Percentiles rank a stretch among this genome's conserved stretches.
Conservation (phyloP, 2,888 invertebrate species). For the Leptinotarsa peninsularis region DNA sequence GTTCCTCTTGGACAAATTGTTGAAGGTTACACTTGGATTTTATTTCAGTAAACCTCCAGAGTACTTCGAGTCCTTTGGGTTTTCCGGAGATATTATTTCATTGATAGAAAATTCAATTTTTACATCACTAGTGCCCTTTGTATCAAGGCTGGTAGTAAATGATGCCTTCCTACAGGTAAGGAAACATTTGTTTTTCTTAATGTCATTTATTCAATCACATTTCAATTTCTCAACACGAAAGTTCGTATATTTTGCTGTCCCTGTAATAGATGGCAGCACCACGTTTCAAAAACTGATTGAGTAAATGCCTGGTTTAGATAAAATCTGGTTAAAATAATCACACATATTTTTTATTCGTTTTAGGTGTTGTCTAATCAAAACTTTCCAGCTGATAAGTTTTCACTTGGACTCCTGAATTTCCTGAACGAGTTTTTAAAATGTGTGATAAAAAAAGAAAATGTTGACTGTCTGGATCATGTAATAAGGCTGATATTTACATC, state of each 20-base stretch:
- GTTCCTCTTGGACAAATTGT: neutral
- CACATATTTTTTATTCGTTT: neutral
- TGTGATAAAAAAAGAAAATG: slow-evolving; percentile 22
- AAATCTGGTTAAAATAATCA: neutral
- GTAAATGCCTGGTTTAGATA: too few relatives aligned
- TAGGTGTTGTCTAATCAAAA: neutral
- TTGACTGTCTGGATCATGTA: slow-evolving; percentile 13
- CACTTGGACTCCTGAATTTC: slow-evolving; percentile 36
- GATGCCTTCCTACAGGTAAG: slow-evolving; percentile 30
- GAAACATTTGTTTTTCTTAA: neutral
- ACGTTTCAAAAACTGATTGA: too few relatives aligned
- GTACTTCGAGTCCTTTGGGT: slow-evolving; percentile 20
- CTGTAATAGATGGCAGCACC: too few relatives aligned
- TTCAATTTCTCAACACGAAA: neutral
- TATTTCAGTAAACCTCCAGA: slow-evolving; percentile 38
- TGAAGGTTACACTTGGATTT: slow-evolving; percentile 21
- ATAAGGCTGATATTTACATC: slow-evolving; percentile 33
- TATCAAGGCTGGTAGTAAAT: slow-evolving; percentile 32
- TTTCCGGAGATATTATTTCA: slow-evolving; percentile 24
- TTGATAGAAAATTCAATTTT: slow-evolving; percentile 30
- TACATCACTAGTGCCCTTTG: slow-evolving; percentile 31
- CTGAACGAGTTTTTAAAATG: slow-evolving; percentile 33
- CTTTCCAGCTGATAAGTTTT: slow-evolving; percentile 1
- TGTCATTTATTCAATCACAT: neutral
- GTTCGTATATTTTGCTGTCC: neutral